phyloP scores from a whole-genome alignment of 2,888 invertebrate genomes.

The Thumatha senex region DNA sequence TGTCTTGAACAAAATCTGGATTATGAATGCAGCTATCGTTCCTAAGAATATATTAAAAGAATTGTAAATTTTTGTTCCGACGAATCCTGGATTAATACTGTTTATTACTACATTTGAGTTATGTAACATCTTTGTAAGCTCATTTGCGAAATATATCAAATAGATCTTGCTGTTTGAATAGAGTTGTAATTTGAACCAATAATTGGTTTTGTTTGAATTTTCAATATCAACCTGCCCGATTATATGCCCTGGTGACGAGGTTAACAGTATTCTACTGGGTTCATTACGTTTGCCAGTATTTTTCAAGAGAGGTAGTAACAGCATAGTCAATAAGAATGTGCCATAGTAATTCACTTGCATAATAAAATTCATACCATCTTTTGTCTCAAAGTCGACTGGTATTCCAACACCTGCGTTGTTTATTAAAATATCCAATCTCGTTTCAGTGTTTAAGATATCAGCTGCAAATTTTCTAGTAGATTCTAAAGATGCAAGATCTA shows the following conservation, averaged over 20 bases:
- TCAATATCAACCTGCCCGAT: constrained; percentile 31
- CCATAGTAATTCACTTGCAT: constrained; percentile 97
- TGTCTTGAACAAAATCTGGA: constrained; percentile 83
- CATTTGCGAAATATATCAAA: constrained; percentile 85
- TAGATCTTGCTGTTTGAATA: constrained; percentile 79
- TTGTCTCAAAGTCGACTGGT: constrained; percentile 72
- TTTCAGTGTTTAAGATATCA: constrained; percentile 86
- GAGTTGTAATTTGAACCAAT: constrained; percentile 16
- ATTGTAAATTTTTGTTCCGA: constrained; percentile 88
- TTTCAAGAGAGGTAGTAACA: constrained; percentile 46
- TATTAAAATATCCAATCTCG: constrained; percentile 89
- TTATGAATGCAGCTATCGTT: constrained; percentile 75
- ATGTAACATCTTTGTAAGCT: constrained; percentile 86
- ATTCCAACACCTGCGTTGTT: constrained; percentile 92
- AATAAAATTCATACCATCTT: constrained; percentile 91
- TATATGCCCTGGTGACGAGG: constrained; percentile 77
- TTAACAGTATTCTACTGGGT: constrained; percentile 57
- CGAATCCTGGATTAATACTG: constrained; percentile 91
- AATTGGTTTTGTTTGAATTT: constrained; percentile 32
- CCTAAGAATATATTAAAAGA: constrained; percentile 63
- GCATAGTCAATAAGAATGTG: constrained; percentile 86
- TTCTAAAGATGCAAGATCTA: constrained; percentile 88
- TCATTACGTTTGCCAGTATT: constrained; percentile 55
- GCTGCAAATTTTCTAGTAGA: constrained; percentile 91
- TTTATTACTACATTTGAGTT: constrained; percentile 88